These are phyloP conservation scores for Sinocyclocheilus maitianheensis DNA, from an alignment of 2,113 vertebrate species.

Conservation along the genomic window DNA sequence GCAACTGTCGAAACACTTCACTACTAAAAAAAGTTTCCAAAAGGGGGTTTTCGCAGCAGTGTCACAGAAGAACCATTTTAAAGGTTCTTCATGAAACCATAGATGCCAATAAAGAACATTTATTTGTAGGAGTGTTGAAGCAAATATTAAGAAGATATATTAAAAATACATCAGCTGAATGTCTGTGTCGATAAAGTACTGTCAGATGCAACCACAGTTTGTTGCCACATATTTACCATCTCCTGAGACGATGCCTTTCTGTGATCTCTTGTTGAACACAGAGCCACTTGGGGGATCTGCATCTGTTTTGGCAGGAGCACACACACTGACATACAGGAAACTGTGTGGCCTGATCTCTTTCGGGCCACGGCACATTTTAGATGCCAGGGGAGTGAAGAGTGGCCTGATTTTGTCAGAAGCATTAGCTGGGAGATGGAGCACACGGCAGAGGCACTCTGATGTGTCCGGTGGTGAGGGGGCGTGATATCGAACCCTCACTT, in stretches of 20 bases:
- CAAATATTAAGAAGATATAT: not conserved
- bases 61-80: not conserved
- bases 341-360: conserved; percentile 31
- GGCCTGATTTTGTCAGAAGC: conserved; percentile 49
- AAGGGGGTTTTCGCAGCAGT: not conserved
- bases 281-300: conserved; percentile 19
- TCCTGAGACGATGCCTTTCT: conserved; percentile 2
- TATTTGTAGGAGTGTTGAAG: not conserved
- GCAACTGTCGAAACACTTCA: not conserved
- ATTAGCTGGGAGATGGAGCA: conserved; percentile 27
- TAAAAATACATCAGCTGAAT: conserved; percentile 7
- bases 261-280: not conserved
- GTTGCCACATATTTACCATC: conserved; percentile 10
- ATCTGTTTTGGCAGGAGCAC: conserved; percentile 32
- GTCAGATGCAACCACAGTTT: not conserved
- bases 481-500: not conserved
- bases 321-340: conserved; percentile 23
- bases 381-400: conserved; percentile 39
- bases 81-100: not conserved
- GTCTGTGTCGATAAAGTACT: not conserved
- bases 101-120: not conserved
- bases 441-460: not conserved
- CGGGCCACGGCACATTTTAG: conserved; percentile 44
- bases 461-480: not conserved
- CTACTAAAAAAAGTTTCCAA: not conserved